A percentile compares a stretch with the other conserved stretches of the same genome.
Conservation (phyloP, 2,888 invertebrate species). For the Trisateles emortualis region DNA sequence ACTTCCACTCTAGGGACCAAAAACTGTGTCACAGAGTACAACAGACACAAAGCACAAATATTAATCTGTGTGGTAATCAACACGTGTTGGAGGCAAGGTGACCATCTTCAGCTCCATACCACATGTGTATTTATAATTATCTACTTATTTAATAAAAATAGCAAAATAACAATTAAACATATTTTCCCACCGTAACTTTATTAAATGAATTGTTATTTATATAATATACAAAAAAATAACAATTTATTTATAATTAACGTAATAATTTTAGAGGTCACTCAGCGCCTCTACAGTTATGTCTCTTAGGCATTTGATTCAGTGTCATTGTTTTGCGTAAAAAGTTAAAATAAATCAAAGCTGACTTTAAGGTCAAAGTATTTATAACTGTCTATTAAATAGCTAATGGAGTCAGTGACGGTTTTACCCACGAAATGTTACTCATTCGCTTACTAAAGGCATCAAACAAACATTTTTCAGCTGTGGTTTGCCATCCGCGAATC, state of each 20-base stretch:
- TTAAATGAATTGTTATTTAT: too few species aligned
- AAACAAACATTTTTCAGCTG: too few species aligned
- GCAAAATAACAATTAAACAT: conserved; percentile 10
- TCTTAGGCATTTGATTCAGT: not conserved
- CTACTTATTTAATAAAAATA: not conserved
- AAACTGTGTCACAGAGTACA: too few species aligned
- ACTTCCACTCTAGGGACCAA: too few species aligned
- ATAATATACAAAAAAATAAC: not conserved
- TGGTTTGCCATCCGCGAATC: too few species aligned
- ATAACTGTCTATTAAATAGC: not conserved
- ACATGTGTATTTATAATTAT: too few species aligned
- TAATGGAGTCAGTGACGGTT: not conserved
- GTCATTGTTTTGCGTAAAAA: not conserved
- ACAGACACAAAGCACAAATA: too few species aligned
- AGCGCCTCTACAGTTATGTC: not conserved
- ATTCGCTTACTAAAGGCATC: too few species aligned
- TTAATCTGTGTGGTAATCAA: too few species aligned
- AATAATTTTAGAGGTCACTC: not conserved
- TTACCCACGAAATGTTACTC: not conserved
- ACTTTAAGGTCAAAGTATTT: not conserved
- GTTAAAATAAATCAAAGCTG: not conserved
- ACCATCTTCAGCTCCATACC: too few species aligned
- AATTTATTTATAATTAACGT: not conserved
- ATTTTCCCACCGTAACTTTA: conserved; percentile 6
- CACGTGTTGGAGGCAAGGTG: too few species aligned